Evolutionary conservation across 2,888 invertebrate species (phyloP).

Genomic region (Sycophila texana): DNA sequence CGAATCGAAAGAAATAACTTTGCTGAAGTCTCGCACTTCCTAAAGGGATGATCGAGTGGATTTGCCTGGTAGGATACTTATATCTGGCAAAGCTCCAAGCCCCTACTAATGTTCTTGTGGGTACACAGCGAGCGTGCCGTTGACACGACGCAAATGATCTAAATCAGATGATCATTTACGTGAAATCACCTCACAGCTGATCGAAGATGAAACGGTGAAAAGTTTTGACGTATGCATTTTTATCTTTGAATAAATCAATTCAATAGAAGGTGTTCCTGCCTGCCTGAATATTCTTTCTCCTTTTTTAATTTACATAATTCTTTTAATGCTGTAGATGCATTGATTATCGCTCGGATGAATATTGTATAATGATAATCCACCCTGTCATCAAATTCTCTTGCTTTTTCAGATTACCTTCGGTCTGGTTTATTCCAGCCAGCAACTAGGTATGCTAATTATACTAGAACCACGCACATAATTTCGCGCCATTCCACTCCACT

Average conservation of each 20-base stretch:
- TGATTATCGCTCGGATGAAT: no score
- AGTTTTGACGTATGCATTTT: slow-evolving; percentile 3
- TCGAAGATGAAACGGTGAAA: slow-evolving; percentile 8
- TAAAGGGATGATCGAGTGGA: no score
- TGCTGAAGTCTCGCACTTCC: no score
- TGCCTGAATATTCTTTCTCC: no score
- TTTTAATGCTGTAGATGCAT: no score
- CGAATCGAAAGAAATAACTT: neutral
- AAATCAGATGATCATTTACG: neutral
- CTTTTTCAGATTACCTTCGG: neutral
- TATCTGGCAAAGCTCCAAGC: slow-evolving; percentile 24
- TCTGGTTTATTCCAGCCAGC: neutral
- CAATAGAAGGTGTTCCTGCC: no score
- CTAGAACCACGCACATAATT: neutral
- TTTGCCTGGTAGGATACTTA: no score
- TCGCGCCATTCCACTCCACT: slow-evolving; percentile 5
- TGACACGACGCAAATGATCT: neutral
- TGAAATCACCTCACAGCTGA: neutral
- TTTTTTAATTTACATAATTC: no score
- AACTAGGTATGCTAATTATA: slow-evolving; percentile 9
- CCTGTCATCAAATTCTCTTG: no score
- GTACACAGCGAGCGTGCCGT: neutral
- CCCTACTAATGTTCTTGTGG: slow-evolving; percentile 19
- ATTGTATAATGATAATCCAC: no score
- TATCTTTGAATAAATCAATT: neutral